Evolutionary conservation across 2,888 invertebrate genomes (phyloP).

Genomic region (Ischnura elegans): DNA sequence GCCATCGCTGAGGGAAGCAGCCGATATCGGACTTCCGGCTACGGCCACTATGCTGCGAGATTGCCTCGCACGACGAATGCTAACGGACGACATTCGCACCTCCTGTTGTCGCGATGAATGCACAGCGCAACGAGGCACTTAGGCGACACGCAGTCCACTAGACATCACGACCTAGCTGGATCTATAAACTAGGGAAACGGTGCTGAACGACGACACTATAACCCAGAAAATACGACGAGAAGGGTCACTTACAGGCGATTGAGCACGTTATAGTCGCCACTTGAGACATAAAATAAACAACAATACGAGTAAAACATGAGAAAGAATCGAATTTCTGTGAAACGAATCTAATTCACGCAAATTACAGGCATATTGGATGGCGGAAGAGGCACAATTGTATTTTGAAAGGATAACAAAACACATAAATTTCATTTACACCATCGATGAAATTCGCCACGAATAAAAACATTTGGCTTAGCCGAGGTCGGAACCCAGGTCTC

Average conservation of each 20-base stretch:
- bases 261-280: too few relatives aligned
- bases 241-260: neutral
- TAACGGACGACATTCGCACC: slow-evolving; percentile 5
- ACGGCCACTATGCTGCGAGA: slow-evolving; percentile 24
- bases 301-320: too few relatives aligned
- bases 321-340: too few relatives aligned
- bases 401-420: too few relatives aligned
- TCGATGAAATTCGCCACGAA: too few relatives aligned
- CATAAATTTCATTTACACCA: too few relatives aligned
- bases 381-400: too few relatives aligned
- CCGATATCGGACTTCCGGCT: slow-evolving; percentile 60
- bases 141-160: neutral
- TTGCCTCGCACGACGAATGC: neutral
- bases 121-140: neutral
- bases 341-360: too few relatives aligned
- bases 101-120: neutral
- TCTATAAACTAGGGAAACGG: neutral
- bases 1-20: slow-evolving; percentile 41
- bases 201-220: neutral
- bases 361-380: too few relatives aligned
- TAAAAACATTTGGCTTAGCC: too few relatives aligned
- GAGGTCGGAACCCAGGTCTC: too few relatives aligned
- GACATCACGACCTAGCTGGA: neutral
- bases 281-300: too few relatives aligned
- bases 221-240: neutral